A percentile compares a stretch with the other conserved stretches of the same genome.
These are phyloP conservation scores for Progne subis DNA, from an alignment of 2,113 vertebrate species.

Conservation along the genomic window DNA sequence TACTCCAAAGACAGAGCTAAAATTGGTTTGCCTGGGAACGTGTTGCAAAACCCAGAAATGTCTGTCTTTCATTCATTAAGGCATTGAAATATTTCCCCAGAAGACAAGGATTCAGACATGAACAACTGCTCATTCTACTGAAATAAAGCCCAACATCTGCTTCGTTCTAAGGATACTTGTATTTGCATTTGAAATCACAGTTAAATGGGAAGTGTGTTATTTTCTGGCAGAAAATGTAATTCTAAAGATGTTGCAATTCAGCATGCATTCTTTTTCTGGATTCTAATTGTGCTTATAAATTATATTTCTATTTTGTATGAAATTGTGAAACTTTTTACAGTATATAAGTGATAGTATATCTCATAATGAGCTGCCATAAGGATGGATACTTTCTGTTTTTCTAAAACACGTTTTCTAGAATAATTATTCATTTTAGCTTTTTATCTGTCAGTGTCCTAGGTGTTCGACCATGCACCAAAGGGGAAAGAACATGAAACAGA, in stretches of 20 bases:
- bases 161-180: constrained; percentile 41
- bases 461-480: neutral
- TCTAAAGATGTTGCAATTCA: constrained; percentile 36
- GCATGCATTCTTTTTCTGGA: constrained; percentile 23
- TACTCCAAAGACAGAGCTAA: constrained; percentile 5
- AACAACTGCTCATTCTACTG: constrained; percentile 26
- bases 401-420: neutral
- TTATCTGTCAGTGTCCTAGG: neutral
- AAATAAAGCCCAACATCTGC: constrained; percentile 48
- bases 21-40: neutral
- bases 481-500: neutral
- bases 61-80: neutral
- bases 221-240: constrained; percentile 23
- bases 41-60: neutral
- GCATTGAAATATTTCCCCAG: constrained; percentile 20
- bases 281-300: constrained; percentile 23
- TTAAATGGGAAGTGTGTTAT: constrained; percentile 13
- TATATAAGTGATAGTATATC: neutral
- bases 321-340: constrained; percentile 5
- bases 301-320: neutral
- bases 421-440: neutral
- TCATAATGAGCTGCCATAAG: neutral
- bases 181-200: constrained; percentile 62
- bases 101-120: constrained; percentile 32
- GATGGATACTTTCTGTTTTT: neutral